Evolutionary conservation across 2,888 invertebrate species (phyloP).

Genomic region (Hedya salicella): DNA sequence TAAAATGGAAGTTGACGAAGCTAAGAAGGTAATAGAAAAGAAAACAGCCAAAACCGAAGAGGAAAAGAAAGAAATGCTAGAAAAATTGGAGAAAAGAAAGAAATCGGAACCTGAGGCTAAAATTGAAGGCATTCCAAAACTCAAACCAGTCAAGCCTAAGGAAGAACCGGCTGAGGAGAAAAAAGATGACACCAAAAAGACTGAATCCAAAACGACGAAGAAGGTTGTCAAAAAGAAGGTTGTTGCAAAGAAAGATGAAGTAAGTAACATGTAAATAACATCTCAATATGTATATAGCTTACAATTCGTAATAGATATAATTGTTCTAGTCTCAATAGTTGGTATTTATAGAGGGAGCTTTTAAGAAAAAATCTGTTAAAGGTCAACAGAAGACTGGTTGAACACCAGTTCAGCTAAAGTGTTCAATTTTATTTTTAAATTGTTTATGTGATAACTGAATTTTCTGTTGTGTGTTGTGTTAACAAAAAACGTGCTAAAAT

Average conservation of each 20-base stretch:
- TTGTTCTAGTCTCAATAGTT: constrained; percentile 10
- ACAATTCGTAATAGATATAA: constrained; percentile 35
- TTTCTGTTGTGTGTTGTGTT: constrained; percentile 61
- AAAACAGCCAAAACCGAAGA: constrained; percentile 81
- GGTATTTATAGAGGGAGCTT: constrained; percentile 7
- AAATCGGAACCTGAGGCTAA: constrained; percentile 79
- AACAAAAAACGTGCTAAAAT: constrained; percentile 72
- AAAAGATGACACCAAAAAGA: constrained; percentile 78
- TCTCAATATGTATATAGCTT: constrained; percentile 60
- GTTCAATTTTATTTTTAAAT: constrained; percentile 24
- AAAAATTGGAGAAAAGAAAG: constrained; percentile 80
- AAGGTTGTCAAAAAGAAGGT: constrained; percentile 81
- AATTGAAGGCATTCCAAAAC: constrained; percentile 86
- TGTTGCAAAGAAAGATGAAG: constrained; percentile 78
- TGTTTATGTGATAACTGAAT: constrained; percentile 59
- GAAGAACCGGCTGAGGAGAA: constrained; percentile 78
- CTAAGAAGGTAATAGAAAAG: constrained; percentile 75
- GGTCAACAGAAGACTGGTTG: constrained; percentile 15
- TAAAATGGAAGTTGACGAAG: constrained; percentile 78
- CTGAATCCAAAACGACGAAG: constrained; percentile 71
- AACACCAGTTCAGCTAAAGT: constrained; percentile 17
- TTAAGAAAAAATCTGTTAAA: neutral
- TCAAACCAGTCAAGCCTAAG: constrained; percentile 83
- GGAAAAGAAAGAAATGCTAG: constrained; percentile 80
- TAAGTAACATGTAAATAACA: constrained; percentile 60